Evolutionary conservation across 2,797 vertebrate genomes (phyloP), one percentile per base, ranked within the genome.

Genomic region (Euphonia xanthogaster): DNA sequence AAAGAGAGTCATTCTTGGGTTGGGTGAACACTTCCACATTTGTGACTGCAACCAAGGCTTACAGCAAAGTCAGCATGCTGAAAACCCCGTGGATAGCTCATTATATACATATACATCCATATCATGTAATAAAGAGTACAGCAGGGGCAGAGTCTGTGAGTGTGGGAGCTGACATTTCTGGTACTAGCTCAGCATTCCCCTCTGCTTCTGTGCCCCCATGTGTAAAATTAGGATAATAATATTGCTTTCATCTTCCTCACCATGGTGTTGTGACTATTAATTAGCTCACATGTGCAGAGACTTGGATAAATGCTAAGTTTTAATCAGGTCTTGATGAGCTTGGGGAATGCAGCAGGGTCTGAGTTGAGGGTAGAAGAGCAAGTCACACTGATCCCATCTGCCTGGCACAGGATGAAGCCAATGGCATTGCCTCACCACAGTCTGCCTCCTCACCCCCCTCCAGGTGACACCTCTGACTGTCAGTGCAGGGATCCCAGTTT

Each of bases 211-310:
- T 82, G 60, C 25, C 63, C 80, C 72, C 39, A 51, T 39, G 71
- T 91, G 92, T 89, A 95, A 96, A 94, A 94, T 92, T 74, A 92
- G 48, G 88, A 80, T 92, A 79, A 93, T 92, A 93, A 95, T 89
- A 76, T 42, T 68, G 48, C 60, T 87, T 92, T 94, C 63, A 83
- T 90, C 60, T 92, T 93, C 75, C 67, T 86, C 74, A 93, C 77
- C 33, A 21, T 58, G 37, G 31, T 66, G 50, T 66, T 86, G 66
- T 79, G 74, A 44, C 80, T 91, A 84, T 92, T 93, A 92, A 96
- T 96, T 84, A 92, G 73, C 58, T 88, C 18, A 12, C 57, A 33
- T 87, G 57, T 71, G 42, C 77, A 91, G 81, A 77, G 42, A 82
- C 51, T 63, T 90, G 50, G 48, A 87, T 74, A 79, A 92, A 90